Evolutionary conservation across 2,888 invertebrate species (phyloP).

Genomic region (Seira ritae): DNA sequence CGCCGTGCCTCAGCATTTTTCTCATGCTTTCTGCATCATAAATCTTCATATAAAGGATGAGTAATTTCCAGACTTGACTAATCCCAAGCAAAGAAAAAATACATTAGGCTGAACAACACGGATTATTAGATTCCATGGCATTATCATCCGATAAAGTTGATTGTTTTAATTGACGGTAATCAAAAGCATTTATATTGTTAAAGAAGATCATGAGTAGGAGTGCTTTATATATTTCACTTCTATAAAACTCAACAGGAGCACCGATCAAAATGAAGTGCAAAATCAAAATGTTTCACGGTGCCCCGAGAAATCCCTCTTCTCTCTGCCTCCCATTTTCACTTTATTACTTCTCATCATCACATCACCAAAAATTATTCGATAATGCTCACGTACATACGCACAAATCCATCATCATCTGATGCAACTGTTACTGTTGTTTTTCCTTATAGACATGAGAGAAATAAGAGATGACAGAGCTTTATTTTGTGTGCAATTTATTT

Average conservation of each 20-base stretch:
- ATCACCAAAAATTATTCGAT: too few species aligned
- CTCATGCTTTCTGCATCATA: neutral
- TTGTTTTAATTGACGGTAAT: neutral
- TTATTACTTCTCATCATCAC: neutral
- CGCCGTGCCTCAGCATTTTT: neutral
- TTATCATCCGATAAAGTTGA: neutral
- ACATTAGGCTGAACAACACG: neutral
- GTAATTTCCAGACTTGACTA: neutral
- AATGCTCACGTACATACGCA: conserved; percentile 33
- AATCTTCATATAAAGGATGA: conserved; percentile 5
- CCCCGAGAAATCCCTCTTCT: neutral
- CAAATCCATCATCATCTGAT: conserved; percentile 62
- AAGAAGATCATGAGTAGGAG: neutral
- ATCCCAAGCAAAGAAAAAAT: neutral
- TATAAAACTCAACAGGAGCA: neutral
- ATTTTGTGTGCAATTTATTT: neutral
- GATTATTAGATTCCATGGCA: neutral
- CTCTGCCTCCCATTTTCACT: neutral
- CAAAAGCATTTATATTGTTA: neutral
- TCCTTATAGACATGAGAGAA: neutral
- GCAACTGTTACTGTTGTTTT: conserved; percentile 57
- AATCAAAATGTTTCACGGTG: neutral
- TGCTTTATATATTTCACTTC: neutral
- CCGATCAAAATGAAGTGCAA: neutral
- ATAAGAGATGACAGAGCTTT: neutral